These are phyloP conservation scores for Rhodinocichla rosea DNA, from an alignment of 2,113 vertebrate species.

Conservation along the genomic window DNA sequence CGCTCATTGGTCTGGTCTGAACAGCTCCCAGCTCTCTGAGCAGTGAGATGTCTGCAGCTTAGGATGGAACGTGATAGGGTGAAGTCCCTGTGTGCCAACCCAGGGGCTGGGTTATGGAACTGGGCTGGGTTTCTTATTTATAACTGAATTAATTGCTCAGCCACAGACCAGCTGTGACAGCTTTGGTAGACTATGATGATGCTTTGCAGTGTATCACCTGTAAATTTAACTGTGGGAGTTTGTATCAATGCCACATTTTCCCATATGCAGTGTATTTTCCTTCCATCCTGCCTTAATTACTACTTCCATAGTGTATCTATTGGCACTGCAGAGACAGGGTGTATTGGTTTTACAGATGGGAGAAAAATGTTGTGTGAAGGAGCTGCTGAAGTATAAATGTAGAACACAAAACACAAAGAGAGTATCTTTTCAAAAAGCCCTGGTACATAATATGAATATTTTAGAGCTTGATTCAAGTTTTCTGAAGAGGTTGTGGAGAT, in stretches of 20 bases:
- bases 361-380: not conserved
- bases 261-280: not conserved
- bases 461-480: not conserved
- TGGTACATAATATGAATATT: not conserved
- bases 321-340: not conserved
- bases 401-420: not conserved
- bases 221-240: not conserved
- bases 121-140: not conserved
- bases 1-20: no score
- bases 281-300: not conserved
- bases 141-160: not conserved
- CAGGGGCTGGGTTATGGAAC: not conserved
- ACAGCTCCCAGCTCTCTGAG: no score
- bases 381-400: not conserved
- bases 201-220: not conserved
- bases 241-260: not conserved
- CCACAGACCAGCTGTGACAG: not conserved
- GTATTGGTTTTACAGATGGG: not conserved
- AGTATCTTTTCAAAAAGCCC: not conserved
- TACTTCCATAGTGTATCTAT: not conserved
- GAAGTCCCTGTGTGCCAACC: not conserved
- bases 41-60: not conserved
- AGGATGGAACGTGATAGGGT: not conserved
- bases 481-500: not conserved
- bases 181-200: not conserved